Evolutionary conservation across 2,888 invertebrate genomes (phyloP).

Genomic region (Chymomyza amoena): DNA sequence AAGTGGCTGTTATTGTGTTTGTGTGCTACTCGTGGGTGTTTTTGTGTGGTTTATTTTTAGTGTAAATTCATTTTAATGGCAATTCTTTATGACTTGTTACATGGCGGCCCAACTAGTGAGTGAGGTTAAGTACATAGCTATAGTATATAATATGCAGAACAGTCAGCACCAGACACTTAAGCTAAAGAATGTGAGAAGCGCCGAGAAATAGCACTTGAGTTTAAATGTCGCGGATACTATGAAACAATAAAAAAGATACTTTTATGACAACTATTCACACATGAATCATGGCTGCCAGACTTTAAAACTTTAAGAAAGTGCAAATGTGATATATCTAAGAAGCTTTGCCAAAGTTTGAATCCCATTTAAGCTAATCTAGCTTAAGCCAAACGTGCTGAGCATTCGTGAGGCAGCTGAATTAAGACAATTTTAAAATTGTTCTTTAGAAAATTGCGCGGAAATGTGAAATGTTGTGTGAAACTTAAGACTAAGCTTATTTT

Average conservation of each 20-base stretch:
- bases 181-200: background rate
- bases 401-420: background rate
- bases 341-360: background rate
- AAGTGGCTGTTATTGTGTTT: no score
- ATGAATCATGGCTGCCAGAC: no score
- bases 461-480: background rate
- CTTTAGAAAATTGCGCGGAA: background rate
- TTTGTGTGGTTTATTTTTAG: background rate
- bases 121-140: background rate
- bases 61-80: background rate
- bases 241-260: no score
- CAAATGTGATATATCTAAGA: background rate
- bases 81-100: background rate
- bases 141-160: no score
- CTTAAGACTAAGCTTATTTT: background rate
- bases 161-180: background rate
- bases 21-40: background rate
- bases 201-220: background rate
- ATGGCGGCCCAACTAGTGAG: background rate
- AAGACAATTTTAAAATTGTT: background rate
- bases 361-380: background rate
- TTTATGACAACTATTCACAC: no score
- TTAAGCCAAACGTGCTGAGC: background rate
- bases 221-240: no score
- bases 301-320: no score